Percentiles rank a stretch among this genome's conserved stretches.
These are phyloP conservation scores for Pontoporia blainvillei DNA, from an alignment of 2,113 vertebrate genomes.

Conservation along the genomic window DNA sequence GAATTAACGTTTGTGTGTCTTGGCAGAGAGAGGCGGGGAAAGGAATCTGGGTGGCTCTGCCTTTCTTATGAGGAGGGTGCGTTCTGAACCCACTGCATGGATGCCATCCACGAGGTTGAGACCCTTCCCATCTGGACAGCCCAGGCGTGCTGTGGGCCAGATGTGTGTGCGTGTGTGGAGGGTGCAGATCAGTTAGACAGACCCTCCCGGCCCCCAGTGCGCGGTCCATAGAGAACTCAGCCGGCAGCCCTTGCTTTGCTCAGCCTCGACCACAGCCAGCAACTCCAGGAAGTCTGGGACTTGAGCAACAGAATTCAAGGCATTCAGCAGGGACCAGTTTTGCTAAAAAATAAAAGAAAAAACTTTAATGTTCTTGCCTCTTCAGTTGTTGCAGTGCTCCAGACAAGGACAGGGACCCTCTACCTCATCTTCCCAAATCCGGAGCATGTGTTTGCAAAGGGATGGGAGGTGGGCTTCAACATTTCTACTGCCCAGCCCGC, in stretches of 20 bases:
- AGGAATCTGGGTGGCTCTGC: background rate
- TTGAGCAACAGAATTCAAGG: background rate
- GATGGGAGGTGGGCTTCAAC: background rate
- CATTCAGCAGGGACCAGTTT: background rate
- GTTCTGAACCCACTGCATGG: background rate
- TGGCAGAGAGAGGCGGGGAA: background rate
- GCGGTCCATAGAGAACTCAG: background rate
- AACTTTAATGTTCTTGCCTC: background rate
- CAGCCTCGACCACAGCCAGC: fast-evolving
- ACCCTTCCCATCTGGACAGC: fast-evolving
- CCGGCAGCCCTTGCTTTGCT: too few relatives aligned
- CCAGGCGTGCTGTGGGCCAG: background rate
- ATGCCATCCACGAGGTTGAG: fast-evolving
- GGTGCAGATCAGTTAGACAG: background rate
- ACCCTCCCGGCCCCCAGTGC: fast-evolving
- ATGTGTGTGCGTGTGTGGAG: fast-evolving
- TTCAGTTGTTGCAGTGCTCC: background rate
- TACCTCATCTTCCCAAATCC: fast-evolving
- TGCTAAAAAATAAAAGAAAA: background rate
- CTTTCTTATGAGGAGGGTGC: background rate
- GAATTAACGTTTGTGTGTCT: background rate
- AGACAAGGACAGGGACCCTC: too few relatives aligned
- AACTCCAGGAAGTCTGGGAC: background rate
- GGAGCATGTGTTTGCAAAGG: background rate
- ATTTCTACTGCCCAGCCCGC: fast-evolving